Conservation (phyloP, 1,140 invertebrate genomes). For the Proctacanthus coquilletti region DNA sequence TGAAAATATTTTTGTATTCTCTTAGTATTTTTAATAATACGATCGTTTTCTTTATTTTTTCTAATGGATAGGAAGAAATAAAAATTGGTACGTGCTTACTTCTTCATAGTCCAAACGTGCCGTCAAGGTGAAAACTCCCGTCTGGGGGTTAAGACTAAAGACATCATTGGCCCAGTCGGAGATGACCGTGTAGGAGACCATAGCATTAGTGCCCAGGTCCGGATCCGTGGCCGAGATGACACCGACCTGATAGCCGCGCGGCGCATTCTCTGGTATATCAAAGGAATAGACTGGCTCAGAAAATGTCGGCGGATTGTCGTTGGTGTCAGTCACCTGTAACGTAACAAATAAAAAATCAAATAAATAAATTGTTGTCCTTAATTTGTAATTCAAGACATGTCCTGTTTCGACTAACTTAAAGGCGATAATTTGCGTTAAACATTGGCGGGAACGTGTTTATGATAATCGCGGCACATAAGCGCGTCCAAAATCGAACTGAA, state of each 20-base stretch:
- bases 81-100: constrained; percentile 32
- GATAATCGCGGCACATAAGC: too few species aligned
- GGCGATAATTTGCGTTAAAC: too few species aligned
- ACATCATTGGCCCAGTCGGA: constrained; percentile 90
- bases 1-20: too few species aligned
- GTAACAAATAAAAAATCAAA: constrained; percentile 6
- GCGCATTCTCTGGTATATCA: constrained; percentile 73
- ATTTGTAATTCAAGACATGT: too few species aligned
- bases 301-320: constrained; percentile 88
- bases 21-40: too few species aligned
- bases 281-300: constrained; percentile 71
- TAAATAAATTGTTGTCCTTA: constrained; percentile 1
- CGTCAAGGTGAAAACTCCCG: constrained; percentile 76
- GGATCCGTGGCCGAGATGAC: constrained; percentile 65
- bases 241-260: constrained; percentile 64
- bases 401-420: too few species aligned
- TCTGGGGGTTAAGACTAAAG: constrained; percentile 80
- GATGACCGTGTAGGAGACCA: constrained; percentile 74
- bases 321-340: constrained; percentile 73
- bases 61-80: background rate
- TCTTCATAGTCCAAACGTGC: constrained; percentile 84
- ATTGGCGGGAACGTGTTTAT: too few species aligned
- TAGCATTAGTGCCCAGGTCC: constrained; percentile 73
- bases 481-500: too few species aligned
- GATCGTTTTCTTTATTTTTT: too few species aligned